Evolutionary conservation across 2,113 vertebrate species (phyloP).

Genomic region (Myotis lucifugus): DNA sequence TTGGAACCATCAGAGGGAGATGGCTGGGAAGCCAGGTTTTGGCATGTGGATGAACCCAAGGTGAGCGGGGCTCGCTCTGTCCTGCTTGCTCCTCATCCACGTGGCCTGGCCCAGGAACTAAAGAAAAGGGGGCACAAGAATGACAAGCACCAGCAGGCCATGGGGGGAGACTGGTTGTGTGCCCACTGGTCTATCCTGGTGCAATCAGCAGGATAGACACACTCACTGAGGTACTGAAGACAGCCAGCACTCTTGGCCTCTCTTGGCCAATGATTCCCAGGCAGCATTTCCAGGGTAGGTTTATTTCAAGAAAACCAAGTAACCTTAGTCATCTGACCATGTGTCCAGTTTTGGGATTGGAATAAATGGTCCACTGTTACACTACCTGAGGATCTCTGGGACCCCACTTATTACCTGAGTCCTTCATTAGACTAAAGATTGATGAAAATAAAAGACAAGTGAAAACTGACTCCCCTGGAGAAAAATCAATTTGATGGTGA

Average conservation of each 20-base stretch:
- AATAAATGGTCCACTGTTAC: neutral
- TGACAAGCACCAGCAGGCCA: neutral
- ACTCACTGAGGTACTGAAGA: neutral
- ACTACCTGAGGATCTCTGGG: neutral
- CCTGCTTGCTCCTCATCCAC: neutral
- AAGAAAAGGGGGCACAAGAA: neutral
- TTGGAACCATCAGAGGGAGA: neutral
- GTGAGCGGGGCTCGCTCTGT: neutral
- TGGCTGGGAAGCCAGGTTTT: neutral
- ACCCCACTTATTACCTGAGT: neutral
- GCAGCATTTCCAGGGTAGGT: neutral
- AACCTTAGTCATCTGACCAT: neutral
- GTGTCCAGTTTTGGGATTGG: neutral
- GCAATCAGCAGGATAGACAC: neutral
- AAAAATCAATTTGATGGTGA: neutral
- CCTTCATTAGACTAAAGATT: neutral
- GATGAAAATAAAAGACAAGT: neutral
- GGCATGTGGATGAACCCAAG: neutral
- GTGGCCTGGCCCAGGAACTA: neutral
- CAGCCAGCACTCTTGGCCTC: neutral
- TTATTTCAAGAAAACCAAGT: neutral
- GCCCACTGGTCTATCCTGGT: no score
- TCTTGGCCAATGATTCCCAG: neutral
- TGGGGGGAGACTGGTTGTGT: neutral
- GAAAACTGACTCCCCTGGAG: neutral